Conservation (phyloP, 2,113 vertebrate genomes). For the Prionailurus viverrinus region DNA sequence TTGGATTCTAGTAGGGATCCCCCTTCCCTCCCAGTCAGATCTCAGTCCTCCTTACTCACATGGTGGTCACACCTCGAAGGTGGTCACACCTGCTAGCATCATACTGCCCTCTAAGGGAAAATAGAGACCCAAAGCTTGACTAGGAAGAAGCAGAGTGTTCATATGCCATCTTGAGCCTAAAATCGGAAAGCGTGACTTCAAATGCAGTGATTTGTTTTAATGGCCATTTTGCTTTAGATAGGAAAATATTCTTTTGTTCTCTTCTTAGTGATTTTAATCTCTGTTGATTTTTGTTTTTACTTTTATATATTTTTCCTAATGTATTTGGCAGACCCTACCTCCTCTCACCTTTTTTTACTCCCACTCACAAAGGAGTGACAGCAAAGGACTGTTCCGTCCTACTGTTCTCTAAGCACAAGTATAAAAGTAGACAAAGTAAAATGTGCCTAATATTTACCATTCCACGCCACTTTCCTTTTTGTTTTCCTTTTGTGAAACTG, state of each 20-base stretch:
- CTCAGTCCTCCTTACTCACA: background rate
- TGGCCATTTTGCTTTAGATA: background rate
- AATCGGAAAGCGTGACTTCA: background rate
- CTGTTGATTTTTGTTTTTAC: background rate
- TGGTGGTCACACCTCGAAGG: too few relatives aligned
- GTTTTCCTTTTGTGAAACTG: background rate
- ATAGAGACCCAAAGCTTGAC: background rate
- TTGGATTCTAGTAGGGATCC: fast-evolving
- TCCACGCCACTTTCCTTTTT: background rate
- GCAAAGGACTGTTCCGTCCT: background rate
- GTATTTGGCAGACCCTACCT: background rate
- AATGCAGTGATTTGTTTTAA: background rate
- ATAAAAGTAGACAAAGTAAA: background rate
- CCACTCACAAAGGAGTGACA: background rate
- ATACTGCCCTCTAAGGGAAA: background rate
- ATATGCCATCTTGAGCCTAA: background rate
- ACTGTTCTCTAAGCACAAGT: background rate
- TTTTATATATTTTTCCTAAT: background rate
- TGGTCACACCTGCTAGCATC: background rate
- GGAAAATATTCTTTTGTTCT: background rate
- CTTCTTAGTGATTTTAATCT: background rate
- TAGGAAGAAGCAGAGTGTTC: background rate
- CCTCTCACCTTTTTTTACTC: background rate
- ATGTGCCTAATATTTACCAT: background rate
- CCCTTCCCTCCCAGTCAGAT: background rate